Evolutionary conservation across 2,888 invertebrate genomes (phyloP).

Genomic region (Scaptomyza caliginosa): DNA sequence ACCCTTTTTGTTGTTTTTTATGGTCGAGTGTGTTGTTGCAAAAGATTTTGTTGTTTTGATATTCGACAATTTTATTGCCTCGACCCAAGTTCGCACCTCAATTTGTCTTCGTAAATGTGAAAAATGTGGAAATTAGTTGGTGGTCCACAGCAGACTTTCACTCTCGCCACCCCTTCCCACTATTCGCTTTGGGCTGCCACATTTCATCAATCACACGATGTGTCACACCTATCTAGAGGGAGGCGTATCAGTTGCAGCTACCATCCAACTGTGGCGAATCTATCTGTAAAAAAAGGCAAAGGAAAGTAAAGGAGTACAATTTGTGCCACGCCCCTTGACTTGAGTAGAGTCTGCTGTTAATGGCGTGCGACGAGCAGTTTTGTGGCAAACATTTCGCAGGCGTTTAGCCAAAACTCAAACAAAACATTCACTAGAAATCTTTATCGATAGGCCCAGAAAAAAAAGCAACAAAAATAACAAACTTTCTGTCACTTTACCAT

Average conservation of each 20-base stretch:
- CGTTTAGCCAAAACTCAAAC: conserved; percentile 49
- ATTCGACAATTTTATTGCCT: conserved; percentile 82
- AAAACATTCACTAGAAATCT: conserved; percentile 24
- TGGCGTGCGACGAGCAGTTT: conserved; percentile 37
- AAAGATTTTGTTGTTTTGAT: conserved; percentile 79
- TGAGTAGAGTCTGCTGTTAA: conserved; percentile 52
- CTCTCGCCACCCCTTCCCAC: neutral
- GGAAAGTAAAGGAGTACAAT: conserved; percentile 59
- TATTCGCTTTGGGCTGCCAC: conserved; percentile 17
- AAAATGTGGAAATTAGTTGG: conserved; percentile 83
- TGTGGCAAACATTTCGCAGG: conserved; percentile 58
- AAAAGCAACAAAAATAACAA: neutral
- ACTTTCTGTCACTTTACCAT: conserved; percentile 47
- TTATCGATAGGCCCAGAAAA: conserved; percentile 20
- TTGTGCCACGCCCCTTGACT: conserved; percentile 60
- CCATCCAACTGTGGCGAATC: conserved; percentile 56
- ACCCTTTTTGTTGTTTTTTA: conserved; percentile 62
- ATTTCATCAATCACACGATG: conserved; percentile 82
- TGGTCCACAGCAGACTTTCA: conserved; percentile 42
- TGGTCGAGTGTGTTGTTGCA: conserved; percentile 68
- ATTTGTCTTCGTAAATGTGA: conserved; percentile 84
- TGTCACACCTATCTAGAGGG: conserved; percentile 81
- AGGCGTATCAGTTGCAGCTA: conserved; percentile 49
- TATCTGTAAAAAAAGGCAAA: conserved; percentile 14
- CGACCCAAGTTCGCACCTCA: conserved; percentile 84